A percentile compares a stretch with the other conserved stretches of the same genome.
Evolutionary conservation across 64 coral and sea anemone genomes (phyloP).

Genomic region (Montipora efflorescens): DNA sequence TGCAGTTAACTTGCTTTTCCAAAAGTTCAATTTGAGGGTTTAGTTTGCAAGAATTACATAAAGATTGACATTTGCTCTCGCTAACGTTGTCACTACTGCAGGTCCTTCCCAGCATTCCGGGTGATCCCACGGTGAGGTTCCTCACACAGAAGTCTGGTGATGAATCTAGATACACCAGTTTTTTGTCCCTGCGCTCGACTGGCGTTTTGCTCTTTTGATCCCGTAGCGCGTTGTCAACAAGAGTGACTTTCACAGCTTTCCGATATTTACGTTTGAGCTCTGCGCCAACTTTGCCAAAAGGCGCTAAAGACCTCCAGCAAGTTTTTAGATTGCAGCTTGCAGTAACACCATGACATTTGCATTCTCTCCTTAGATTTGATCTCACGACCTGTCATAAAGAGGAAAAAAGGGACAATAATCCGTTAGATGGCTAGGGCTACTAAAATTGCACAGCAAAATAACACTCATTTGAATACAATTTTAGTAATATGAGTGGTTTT

Average conservation of each 20-base stretch:
- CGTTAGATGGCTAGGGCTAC: neutral
- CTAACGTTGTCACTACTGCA: constrained; percentile 41
- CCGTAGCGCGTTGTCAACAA: constrained; percentile 28
- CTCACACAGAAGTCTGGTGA: constrained; percentile 65
- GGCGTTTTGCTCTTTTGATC: neutral
- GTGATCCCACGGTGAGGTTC: constrained; percentile 26
- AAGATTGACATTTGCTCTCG: neutral
- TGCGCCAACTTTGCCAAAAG: constrained; percentile 64
- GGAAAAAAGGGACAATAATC: neutral
- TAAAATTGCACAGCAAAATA: too few relatives aligned
- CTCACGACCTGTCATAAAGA: constrained; percentile 61
- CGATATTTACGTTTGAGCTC: constrained; percentile 78
- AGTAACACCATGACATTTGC: constrained; percentile 81
- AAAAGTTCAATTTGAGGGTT: neutral
- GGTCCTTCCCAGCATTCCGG: constrained; percentile 49
- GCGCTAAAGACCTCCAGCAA: constrained; percentile 61
- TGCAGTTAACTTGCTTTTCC: constrained; percentile 1
- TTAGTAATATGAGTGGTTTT: too few relatives aligned
- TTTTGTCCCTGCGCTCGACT: constrained; percentile 44
- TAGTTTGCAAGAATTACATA: constrained; percentile 34
- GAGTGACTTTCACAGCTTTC: constrained; percentile 39
- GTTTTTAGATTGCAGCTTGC: constrained; percentile 57
- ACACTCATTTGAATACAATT: too few relatives aligned
- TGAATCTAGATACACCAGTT: constrained; percentile 49
- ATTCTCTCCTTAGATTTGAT: constrained; percentile 49